phyloP scores from a whole-genome alignment of 2,888 invertebrate genomes.

The Pilophorus perplexus region DNA sequence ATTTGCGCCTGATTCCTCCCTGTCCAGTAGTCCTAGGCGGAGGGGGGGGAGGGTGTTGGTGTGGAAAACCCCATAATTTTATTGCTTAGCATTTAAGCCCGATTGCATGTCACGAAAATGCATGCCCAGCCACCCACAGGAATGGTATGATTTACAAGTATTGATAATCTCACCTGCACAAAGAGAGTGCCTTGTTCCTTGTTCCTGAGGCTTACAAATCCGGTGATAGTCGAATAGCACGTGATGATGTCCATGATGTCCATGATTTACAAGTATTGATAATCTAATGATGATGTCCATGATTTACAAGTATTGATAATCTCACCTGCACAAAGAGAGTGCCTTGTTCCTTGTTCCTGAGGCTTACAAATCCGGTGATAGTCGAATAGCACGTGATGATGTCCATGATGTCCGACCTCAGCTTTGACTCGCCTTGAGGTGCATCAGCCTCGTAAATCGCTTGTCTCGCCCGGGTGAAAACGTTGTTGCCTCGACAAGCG shows the following conservation, averaged over 20 bases:
- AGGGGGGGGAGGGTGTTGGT: too few relatives aligned
- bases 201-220: conserved; percentile 25
- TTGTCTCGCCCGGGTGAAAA: neutral
- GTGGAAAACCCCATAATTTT: too few relatives aligned
- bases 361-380: conserved; percentile 24
- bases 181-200: neutral
- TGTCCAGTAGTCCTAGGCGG: too few relatives aligned
- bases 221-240: conserved; percentile 22
- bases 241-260: conserved; percentile 24
- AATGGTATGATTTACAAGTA: too few relatives aligned
- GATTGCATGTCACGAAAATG: too few relatives aligned
- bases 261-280: too few relatives aligned
- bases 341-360: conserved; percentile 9
- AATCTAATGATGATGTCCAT: too few relatives aligned
- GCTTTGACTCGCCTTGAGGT: neutral
- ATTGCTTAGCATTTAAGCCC: too few relatives aligned
- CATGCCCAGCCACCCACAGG: too few relatives aligned
- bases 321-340: neutral
- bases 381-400: conserved; percentile 21
- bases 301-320: too few relatives aligned
- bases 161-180: neutral
- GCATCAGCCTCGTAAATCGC: conserved; percentile 25
- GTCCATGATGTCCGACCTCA: conserved; percentile 18
- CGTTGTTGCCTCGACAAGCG: conserved; percentile 24
- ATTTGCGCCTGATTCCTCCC: too few relatives aligned